Percentiles rank a stretch among this genome's conserved stretches.
phyloP scores from a whole-genome alignment of 2,797 vertebrate genomes.

The Clarias fuscus region DNA sequence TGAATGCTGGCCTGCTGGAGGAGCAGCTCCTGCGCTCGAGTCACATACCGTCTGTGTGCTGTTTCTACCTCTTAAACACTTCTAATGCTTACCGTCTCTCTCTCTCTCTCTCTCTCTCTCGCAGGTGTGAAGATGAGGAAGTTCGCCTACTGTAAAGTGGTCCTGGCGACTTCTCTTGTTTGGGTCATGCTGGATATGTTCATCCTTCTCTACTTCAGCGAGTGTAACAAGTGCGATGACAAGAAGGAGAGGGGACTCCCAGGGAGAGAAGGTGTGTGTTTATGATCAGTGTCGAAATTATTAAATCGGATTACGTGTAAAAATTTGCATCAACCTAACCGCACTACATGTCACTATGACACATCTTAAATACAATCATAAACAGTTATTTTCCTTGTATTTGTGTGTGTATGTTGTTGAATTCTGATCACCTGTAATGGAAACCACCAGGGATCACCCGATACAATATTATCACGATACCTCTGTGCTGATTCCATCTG shows the following conservation, averaged over 20 bases:
- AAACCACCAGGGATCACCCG: not conserved
- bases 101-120: constrained; percentile 34
- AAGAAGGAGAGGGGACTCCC: constrained; percentile 91
- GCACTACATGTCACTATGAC: not conserved
- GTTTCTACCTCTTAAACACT: too few relatives aligned
- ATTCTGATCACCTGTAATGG: not conserved
- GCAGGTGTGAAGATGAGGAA: constrained; percentile 74
- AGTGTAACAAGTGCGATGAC: constrained; percentile 97
- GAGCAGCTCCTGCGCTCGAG: not conserved
- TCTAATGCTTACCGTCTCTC: not conserved
- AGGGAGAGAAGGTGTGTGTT: constrained; percentile 84
- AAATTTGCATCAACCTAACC: not conserved
- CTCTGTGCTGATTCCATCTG: too few relatives aligned
- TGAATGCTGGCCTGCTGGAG: not conserved
- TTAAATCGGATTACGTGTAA: not conserved
- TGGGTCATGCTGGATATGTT: constrained; percentile 99
- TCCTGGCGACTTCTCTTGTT: constrained; percentile 97
- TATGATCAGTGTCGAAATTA: not conserved
- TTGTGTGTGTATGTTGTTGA: not conserved
- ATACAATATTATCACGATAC: too few relatives aligned
- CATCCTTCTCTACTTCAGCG: constrained; percentile 86
- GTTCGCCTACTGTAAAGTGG: constrained; percentile 93
- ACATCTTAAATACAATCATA: not conserved
- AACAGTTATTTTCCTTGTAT: not conserved
- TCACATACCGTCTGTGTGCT: too few relatives aligned